These are phyloP conservation scores for Drosophila sordidapex DNA, from an alignment of 2,888 invertebrate species.

Conservation along the genomic window DNA sequence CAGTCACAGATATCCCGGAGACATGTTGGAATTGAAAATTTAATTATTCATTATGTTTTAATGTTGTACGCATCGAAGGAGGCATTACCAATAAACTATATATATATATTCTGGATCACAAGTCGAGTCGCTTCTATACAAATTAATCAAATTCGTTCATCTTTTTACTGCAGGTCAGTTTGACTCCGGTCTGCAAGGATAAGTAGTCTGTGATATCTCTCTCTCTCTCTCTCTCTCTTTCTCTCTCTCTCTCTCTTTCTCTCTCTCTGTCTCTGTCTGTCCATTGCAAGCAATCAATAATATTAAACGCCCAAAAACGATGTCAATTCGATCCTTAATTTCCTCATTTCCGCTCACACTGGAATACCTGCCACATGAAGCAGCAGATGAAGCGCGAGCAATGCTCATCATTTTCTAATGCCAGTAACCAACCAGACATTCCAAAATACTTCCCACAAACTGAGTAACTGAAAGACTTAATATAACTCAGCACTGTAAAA, in stretches of 20 bases:
- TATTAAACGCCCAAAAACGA: background rate
- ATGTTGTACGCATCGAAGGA: background rate
- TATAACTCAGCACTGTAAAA: background rate
- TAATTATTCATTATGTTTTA: background rate
- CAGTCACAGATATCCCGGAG: background rate
- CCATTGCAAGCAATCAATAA: too few species aligned
- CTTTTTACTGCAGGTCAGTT: background rate
- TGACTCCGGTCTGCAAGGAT: background rate
- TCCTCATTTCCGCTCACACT: background rate
- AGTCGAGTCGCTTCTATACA: background rate
- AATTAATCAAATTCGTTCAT: background rate
- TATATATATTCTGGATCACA: background rate
- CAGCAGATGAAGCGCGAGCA: background rate
- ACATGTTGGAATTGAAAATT: background rate
- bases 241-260: too few species aligned
- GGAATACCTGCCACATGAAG: background rate
- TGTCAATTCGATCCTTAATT: background rate
- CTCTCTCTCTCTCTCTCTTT: background rate
- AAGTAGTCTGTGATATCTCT: background rate
- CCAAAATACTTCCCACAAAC: background rate
- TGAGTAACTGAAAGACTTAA: background rate
- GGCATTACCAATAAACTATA: background rate
- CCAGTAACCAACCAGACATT: background rate
- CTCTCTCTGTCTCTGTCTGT: too few species aligned
- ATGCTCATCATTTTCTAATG: background rate